Evolutionary conservation across 2,113 vertebrate species (phyloP).

Genomic region (Progne subis): DNA sequence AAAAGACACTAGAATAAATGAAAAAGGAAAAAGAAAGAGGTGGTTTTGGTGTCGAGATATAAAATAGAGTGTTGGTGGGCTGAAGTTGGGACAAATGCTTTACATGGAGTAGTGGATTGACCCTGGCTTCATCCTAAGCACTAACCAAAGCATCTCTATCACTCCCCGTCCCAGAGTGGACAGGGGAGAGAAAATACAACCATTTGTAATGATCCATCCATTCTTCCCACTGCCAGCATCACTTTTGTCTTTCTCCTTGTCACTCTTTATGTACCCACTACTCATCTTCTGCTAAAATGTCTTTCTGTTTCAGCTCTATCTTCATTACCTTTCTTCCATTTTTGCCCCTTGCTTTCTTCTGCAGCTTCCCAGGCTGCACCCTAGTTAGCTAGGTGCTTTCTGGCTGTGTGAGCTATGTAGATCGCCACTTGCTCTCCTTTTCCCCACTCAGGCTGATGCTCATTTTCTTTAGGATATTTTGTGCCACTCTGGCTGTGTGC

Average conservation of each 20-base stretch:
- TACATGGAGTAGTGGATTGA: not conserved
- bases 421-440: not conserved
- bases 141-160: not conserved
- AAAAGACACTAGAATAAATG: not conserved
- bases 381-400: not conserved
- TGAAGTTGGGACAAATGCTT: not conserved
- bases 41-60: not conserved
- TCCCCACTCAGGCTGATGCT: not conserved
- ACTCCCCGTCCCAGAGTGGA: not conserved
- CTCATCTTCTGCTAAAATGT: not conserved
- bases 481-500: not conserved
- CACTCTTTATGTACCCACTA: not conserved
- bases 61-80: not conserved
- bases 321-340: not conserved
- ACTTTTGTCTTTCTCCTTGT: not conserved
- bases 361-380: not conserved
- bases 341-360: not conserved
- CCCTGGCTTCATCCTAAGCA: not conserved
- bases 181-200: not conserved
- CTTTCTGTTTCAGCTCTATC: not conserved
- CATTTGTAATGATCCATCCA: not conserved
- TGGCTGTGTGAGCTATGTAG: not conserved
- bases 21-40: not conserved
- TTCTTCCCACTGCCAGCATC: not conserved
- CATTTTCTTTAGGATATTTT: slow-evolving; percentile 4